Conservation (phyloP, 2,113 vertebrate genomes). For the Oceanodroma tethys region DNA sequence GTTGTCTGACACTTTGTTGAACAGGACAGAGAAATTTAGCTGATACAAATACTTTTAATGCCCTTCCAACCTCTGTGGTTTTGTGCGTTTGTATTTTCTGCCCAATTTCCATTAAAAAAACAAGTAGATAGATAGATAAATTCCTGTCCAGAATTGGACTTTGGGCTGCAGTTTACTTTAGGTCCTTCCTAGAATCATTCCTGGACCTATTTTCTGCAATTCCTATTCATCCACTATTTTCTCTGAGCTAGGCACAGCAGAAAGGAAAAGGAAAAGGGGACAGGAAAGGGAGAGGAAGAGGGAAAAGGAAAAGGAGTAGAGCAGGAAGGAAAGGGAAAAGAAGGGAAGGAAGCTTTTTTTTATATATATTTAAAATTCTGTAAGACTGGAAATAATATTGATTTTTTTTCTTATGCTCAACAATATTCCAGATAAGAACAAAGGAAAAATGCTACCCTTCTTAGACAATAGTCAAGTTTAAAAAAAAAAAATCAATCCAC, state of each 20-base stretch:
- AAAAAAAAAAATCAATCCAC: background rate
- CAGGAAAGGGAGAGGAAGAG: background rate
- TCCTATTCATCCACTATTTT: background rate
- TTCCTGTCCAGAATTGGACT: background rate
- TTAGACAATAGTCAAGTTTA: background rate
- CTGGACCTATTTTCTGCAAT: background rate
- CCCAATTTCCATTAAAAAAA: background rate
- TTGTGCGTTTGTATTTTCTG: background rate
- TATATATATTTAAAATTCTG: background rate
- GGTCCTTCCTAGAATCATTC: background rate
- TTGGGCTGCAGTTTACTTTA: background rate
- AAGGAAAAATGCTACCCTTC: background rate
- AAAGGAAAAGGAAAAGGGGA: background rate
- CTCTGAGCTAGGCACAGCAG: background rate
- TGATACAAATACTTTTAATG: background rate
- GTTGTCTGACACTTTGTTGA: background rate
- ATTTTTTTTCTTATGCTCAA: background rate
- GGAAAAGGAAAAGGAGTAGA: background rate
- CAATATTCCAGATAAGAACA: background rate
- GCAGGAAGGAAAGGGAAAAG: background rate
- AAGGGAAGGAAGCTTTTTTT: background rate
- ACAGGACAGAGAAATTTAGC: background rate
- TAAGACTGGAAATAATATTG: background rate
- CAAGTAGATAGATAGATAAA: background rate
- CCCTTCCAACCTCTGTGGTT: background rate